Percentiles rank a stretch among this genome's conserved stretches.
phyloP scores from a whole-genome alignment of 2,888 invertebrate species.

The Ophraella communa region DNA sequence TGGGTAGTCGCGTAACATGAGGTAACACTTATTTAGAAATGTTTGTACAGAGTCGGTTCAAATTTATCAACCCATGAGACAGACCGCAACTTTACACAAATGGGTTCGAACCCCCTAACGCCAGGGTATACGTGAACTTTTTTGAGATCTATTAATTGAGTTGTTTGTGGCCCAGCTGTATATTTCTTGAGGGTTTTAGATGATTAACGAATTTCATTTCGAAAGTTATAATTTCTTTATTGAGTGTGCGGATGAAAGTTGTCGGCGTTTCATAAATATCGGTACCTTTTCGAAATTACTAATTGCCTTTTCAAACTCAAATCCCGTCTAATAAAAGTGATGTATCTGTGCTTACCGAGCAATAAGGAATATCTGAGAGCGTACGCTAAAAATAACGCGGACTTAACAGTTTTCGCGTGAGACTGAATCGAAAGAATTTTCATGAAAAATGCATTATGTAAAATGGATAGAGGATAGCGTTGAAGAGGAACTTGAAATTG shows the following conservation, averaged over 20 bases:
- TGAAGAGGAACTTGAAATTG: constrained; percentile 3
- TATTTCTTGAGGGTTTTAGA: no score
- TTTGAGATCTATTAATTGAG: no score
- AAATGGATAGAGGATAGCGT: constrained; percentile 1
- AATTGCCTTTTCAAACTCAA: constrained; percentile 19
- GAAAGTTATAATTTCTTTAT: neutral
- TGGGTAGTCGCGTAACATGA: neutral
- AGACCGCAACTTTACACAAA: neutral
- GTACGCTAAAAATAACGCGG: constrained; percentile 5
- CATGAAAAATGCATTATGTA: constrained; percentile 19
- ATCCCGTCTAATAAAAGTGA: constrained; percentile 19
- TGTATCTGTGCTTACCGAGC: constrained; percentile 21
- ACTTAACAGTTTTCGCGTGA: constrained; percentile 9
- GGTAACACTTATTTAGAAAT: neutral
- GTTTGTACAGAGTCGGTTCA: neutral
- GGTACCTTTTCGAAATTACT: constrained; percentile 12
- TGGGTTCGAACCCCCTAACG: neutral
- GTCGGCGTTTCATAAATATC: neutral
- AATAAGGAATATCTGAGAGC: constrained; percentile 5
- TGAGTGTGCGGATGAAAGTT: neutral
- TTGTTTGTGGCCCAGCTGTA: no score
- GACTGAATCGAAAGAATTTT: constrained; percentile 5
- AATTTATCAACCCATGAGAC: neutral
- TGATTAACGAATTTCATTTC: neutral
- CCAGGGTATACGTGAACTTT: no score